These are phyloP conservation scores for Centroberyx gerrardi DNA, from an alignment of 2,797 vertebrate genomes.

Conservation along the genomic window DNA sequence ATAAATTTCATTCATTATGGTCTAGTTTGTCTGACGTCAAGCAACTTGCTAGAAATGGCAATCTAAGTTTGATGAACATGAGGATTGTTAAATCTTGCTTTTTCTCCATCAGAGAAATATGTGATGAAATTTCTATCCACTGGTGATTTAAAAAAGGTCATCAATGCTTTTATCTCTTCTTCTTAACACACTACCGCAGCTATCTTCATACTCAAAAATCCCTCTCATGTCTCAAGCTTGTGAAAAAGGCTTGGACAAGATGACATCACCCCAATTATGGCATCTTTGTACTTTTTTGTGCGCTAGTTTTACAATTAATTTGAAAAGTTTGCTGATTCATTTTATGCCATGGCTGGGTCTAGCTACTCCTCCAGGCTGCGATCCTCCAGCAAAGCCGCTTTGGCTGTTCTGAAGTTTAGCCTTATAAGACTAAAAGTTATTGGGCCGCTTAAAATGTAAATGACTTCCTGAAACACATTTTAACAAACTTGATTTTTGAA, in stretches of 20 bases:
- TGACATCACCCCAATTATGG: not conserved
- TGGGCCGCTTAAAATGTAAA: not conserved
- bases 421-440: not conserved
- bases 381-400: too few relatives aligned
- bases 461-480: not conserved
- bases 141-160: not conserved
- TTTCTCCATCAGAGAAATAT: conserved; percentile 7
- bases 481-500: too few relatives aligned
- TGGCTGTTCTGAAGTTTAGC: not conserved
- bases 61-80: conserved; percentile 12
- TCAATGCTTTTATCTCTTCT: not conserved
- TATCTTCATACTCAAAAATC: not conserved
- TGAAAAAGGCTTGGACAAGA: not conserved
- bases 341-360: too few relatives aligned
- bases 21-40: conserved; percentile 33
- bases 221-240: not conserved
- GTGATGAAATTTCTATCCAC: not conserved
- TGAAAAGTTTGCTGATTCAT: not conserved
- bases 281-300: not conserved
- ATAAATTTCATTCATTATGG: conserved; percentile 48
- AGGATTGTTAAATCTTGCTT: conserved; percentile 15
- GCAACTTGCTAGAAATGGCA: conserved; percentile 33
- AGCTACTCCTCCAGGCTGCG: too few relatives aligned
- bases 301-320: too few relatives aligned
- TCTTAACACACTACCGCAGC: not conserved